phyloP scores from a whole-genome alignment of 2,888 invertebrate genomes.

The Helleia helle region DNA sequence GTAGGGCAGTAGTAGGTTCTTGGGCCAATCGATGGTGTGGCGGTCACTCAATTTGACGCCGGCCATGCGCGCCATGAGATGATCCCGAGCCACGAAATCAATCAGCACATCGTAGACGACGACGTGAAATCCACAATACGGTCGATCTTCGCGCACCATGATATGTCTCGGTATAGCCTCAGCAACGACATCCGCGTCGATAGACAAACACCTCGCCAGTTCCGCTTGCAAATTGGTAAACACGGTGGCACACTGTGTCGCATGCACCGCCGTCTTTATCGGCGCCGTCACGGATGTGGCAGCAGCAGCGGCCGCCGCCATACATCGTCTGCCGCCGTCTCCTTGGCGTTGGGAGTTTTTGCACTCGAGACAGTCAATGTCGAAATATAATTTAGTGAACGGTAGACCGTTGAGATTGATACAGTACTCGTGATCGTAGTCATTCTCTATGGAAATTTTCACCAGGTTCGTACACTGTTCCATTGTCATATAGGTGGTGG shows the following conservation, averaged over 20 bases:
- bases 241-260: conserved; percentile 8
- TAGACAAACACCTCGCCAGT: conserved; percentile 8
- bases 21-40: conserved; percentile 7
- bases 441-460: conserved; percentile 5
- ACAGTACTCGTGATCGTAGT: conserved; percentile 10
- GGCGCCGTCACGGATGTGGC: neutral
- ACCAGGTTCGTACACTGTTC: conserved; percentile 7
- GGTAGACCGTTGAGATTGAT: conserved; percentile 7
- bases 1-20: conserved; percentile 9
- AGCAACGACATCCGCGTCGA: conserved; percentile 5
- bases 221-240: conserved; percentile 8
- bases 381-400: conserved; percentile 9
- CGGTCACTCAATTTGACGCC: conserved; percentile 9
- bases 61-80: conserved; percentile 8
- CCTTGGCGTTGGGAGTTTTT: conserved; percentile 5
- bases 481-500: conserved; percentile 7
- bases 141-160: conserved; percentile 10
- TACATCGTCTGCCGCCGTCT: neutral
- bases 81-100: conserved; percentile 8
- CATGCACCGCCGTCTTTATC: conserved; percentile 4
- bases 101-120: conserved; percentile 8
- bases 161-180: conserved; percentile 6
- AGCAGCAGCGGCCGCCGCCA: conserved; percentile 1
- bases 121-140: conserved; percentile 9
- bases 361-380: conserved; percentile 9